Evolutionary conservation across 1,140 invertebrate species (phyloP), one percentile per base, ranked within the genome.

Genomic region (Latrodectus geometricus): DNA sequence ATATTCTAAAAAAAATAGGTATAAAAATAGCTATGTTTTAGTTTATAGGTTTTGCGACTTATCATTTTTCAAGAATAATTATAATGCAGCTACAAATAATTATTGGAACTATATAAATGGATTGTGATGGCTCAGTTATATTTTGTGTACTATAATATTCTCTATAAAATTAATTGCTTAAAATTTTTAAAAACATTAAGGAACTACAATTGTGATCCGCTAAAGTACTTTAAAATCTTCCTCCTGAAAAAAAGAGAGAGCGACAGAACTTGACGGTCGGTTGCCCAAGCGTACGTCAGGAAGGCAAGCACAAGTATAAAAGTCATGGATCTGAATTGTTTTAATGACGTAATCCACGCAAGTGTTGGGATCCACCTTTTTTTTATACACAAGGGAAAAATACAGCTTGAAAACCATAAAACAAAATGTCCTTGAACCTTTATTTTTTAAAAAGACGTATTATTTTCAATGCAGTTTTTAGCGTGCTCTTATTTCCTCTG

Each of bases 381-480:
- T 61, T 61, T 61, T 61, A 61, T 61, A 17, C 54, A 14, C 11
- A 61, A 61, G 54, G 17, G 54, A 61, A 61, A 17, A 61, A 61
- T 61, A 61, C 17, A 35, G 54, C 54, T 14, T 9, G 14, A 56
- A 56, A 56, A 56, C 17, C 79, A 49, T 35, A 54, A 21, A 76
- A 77, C 48, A 12, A n/a, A 70, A 21, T 70, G 68, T 48, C 79
- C 79, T 81, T 81, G 79, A 81, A 68, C 75, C 75, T 77, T 77
- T 49, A 50, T 21, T 52, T 69, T 76, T 54, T 54, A 35, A 35
- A 61, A 17, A 61, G 54, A 17, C 17, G 54, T 61, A 61, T 61
- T 35, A 35, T 35, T 35, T 35, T 61, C 54, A 61, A 61, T 61
- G 35, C 48, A 35, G 3, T 20, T 80, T 52, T 61, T 11, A 17